Base-by-base conservation (phyloP, 2,797 vertebrate genomes). In the Bradypus variegatus region DNA sequence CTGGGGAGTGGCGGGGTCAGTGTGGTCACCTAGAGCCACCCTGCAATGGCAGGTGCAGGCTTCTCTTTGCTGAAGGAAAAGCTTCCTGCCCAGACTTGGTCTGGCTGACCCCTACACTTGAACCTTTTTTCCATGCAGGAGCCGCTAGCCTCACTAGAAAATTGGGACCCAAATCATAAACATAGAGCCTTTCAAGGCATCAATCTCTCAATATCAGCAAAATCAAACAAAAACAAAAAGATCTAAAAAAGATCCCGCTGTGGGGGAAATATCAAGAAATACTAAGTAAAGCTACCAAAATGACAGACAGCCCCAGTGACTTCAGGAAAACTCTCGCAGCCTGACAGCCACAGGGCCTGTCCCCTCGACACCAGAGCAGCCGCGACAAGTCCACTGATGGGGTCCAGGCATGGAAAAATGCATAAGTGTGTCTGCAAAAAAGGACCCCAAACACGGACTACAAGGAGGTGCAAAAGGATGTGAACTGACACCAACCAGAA, bases 51-150 rank as follows among this genome's bases (percentile, higher is more conserved):
- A 84, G 50, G 93, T 88, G 78, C 18, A 76, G 64, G 65, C 48
- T 60, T 91, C 18, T 60, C 53, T 78, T 76, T 78, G 89, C 31
- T 92, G 76, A 90, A 72, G 89, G 80, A 91, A 95, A 92, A 91
- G 72, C 77, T 83, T 31, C 10, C 8, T 80, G 55, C 86, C 84
- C 72, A 88, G 29, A 91, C 64, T 70, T 72, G 64, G 64, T 88
- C 87, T 83, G 72, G 48, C 53, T 92, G 64, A 81, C 5, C 29
- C 86, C 45, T 70, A 88, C 5, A 64, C 21, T 33, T 10, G 16
- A 91, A 75, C 65, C 45, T 21, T 70, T 81, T 41, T 45, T 70
- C 45, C 90, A n/a, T 91, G 23, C n/a, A 89, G 33, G 48, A 92
- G 86, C 60, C 69, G 88, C 23, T 76, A 29, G 50, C 55, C 85